These are phyloP conservation scores for Dasypolia templi DNA, from an alignment of 2,888 invertebrate genomes.

Conservation along the genomic window DNA sequence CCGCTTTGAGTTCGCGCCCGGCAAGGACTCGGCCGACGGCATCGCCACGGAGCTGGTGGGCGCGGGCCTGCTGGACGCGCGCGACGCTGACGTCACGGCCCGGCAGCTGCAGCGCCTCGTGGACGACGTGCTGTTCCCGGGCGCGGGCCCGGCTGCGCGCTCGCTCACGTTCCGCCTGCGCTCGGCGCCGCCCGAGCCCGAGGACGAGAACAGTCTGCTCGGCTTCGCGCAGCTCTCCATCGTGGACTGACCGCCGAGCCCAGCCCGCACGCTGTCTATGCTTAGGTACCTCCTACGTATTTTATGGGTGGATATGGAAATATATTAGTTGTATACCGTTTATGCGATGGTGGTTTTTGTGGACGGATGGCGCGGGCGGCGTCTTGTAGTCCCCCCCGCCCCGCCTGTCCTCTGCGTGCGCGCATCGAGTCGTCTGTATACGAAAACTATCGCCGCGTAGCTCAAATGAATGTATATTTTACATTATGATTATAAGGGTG, in stretches of 20 bases:
- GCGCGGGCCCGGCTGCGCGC: slow-evolving; percentile 90
- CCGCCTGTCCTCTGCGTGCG: slow-evolving; percentile 20
- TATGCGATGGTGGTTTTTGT: slow-evolving; percentile 70
- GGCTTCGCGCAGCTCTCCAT: slow-evolving; percentile 99
- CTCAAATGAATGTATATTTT: slow-evolving; percentile 84
- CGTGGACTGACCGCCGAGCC: slow-evolving; percentile 92
- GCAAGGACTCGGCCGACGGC: slow-evolving; percentile 97
- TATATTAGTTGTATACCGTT: slow-evolving; percentile 74
- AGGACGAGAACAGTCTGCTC: slow-evolving; percentile 98
- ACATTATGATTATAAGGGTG: slow-evolving; percentile 79
- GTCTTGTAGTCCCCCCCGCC: slow-evolving; percentile 30
- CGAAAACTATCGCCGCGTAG: slow-evolving; percentile 79
- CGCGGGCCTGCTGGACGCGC: slow-evolving; percentile 98
- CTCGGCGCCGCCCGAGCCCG: slow-evolving; percentile 92
- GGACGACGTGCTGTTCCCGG: slow-evolving; percentile 88
- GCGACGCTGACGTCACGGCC: slow-evolving; percentile 98
- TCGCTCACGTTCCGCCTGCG: slow-evolving; percentile 97
- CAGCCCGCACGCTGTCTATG: slow-evolving; percentile 62
- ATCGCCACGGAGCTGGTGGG: slow-evolving; percentile 99
- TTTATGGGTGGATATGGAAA: slow-evolving; percentile 85
- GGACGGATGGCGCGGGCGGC: slow-evolving; percentile 46
- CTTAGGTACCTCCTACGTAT: slow-evolving; percentile 81
- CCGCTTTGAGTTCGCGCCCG: slow-evolving; percentile 98
- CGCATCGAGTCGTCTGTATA: slow-evolving; percentile 57
- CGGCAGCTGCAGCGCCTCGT: slow-evolving; percentile 97